Evolutionary conservation across 2,888 invertebrate genomes (phyloP), one percentile per base, ranked within the genome.

Genomic region (Ochlodes sylvanus): DNA sequence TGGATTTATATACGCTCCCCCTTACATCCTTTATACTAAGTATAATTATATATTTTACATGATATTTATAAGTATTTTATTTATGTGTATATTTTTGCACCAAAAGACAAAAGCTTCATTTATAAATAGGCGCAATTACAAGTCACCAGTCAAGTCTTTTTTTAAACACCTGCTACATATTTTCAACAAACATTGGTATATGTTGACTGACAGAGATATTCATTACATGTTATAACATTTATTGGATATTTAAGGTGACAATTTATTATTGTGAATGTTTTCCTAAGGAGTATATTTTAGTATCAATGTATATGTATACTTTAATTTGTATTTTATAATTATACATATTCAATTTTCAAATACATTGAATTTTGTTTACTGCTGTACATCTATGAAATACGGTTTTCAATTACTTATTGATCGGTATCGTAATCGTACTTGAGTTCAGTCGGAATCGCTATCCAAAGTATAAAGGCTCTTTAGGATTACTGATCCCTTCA

Each of bases 401-500:
- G 63, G 57, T 73, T 75, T 75, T 72, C 70, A 74, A 76, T 75
- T 69, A 70, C 69, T 74, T 52, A 77, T 74, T 75, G 79, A 76
- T 82, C 71, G 76, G 72, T 79, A 81, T 80, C 78, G 77, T 75
- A 82, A 84, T 83, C 81, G 83, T 79, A 79, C 82, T 88, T 78
- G 81, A 87, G 81, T 81, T 82, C 80, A 81, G 81, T 82, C 79
- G 82, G 81, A 82, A 85, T 86, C 85, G 85, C 81, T 85, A 86
- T 76, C 77, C 76, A 77, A 83, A 80, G 84, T 84, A 88, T 83
- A 89, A 88, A 91, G 88, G 88, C 85, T 89, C 89, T 88, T 87
- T 82, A 86, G 90, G 92, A 92, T 92, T 92, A 92, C 83, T 76
- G 85, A 82, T 84, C 86, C 89, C 90, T 81, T 83, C 82, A 58